Percentiles rank a stretch among this genome's conserved stretches.
Conservation (phyloP, 2,888 invertebrate genomes). For the Pseudococcus viburni region DNA sequence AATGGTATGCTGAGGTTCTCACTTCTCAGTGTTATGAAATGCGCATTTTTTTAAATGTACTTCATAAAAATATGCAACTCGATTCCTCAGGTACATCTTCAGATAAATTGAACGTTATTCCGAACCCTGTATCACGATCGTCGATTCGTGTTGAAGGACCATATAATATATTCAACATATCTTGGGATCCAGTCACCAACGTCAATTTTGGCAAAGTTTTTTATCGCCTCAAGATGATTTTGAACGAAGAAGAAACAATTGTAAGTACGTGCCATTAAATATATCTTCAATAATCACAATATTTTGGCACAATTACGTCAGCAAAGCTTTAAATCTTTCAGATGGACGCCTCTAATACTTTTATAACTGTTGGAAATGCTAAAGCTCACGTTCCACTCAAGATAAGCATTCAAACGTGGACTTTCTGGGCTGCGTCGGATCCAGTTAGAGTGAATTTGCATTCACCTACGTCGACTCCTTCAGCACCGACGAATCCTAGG, state of each 20-base stretch:
- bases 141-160: conserved; percentile 82
- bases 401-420: conserved; percentile 84
- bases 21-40: not conserved
- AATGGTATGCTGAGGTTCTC: not conserved
- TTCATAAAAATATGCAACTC: not conserved
- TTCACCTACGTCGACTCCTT: conserved; percentile 87
- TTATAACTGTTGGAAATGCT: conserved; percentile 70
- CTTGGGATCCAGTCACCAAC: conserved; percentile 83
- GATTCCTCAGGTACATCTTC: conserved; percentile 70
- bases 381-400: conserved; percentile 79
- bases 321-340: conserved; percentile 4
- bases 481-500: conserved; percentile 81
- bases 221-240: conserved; percentile 84
- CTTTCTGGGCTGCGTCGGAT: conserved; percentile 86
- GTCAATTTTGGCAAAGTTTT: conserved; percentile 86
- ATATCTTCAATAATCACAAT: too few relatives aligned
- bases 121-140: conserved; percentile 78
- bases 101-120: conserved; percentile 78
- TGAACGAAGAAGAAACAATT: conserved; percentile 75
- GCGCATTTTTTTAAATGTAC: not conserved
- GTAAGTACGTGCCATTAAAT: conserved; percentile 67
- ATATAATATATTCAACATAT: conserved; percentile 86
- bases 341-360: conserved; percentile 66
- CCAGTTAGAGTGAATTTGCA: conserved; percentile 77
- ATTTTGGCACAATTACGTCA: not conserved